Base-by-base conservation (phyloP, 2,113 vertebrate genomes). In the Chaetodon auriga region DNA sequence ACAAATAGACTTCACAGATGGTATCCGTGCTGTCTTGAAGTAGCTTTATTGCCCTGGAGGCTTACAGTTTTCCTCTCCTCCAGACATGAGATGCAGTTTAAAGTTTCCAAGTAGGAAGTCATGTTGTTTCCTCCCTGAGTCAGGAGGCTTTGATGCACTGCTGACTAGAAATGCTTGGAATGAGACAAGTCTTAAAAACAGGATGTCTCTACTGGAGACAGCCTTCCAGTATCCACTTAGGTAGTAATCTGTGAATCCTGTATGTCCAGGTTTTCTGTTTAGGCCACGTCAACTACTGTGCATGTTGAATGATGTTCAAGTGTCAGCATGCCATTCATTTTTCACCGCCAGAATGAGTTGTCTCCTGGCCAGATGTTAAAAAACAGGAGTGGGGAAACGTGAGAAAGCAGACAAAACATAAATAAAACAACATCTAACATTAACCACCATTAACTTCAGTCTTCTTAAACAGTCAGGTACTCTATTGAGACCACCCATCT, bases 161-260 rank as follows among this genome's bases (percentile, higher is more conserved):
- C 36, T 73, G 43, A 68, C 72, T 43, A 70, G 25, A 80, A 82
- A 83, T 76, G 66, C 30, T 51, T 82, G 89, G 83, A 86, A 90
- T 87, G 81, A 78, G 19, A 57, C 30, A 0, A 25, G 81, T 75
- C 61, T 73, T 75, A 64, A 80, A 88, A 89, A 86, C 87, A 84
- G 79, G 81, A 90, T 85, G 80, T 77, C 45, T 77, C 61, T 21
- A 25, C 55, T 65, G 43, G 46, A 78, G 74, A 79, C 46, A 0
- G 51, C 53, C 21, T 48, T 30, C 30, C 45, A 30, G 71, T 38
- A 19, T 30, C 18, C 19, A 19, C 43, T 75, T n/a, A 6, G 0
- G 18, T 25, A 46, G 11, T 0, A 2, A 30, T 30, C 30, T 41
- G 38, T 78, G n/a, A 83, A 86, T 87, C 69, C 71, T 81, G 65